Evolutionary conservation across 2,888 invertebrate species (phyloP).

Genomic region (Pecten maximus): DNA sequence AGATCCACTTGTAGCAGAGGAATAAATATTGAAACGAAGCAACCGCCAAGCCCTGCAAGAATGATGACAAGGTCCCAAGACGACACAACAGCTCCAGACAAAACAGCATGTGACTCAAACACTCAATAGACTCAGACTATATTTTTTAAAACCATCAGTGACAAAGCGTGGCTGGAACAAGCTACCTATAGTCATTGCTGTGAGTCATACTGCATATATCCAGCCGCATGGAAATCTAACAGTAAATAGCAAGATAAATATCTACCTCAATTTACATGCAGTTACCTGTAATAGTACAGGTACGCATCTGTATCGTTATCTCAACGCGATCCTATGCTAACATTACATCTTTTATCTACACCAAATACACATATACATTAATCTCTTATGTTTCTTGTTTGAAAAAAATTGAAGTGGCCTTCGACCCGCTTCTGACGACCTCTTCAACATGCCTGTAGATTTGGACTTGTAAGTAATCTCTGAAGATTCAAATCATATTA

Average conservation of each 20-base stretch:
- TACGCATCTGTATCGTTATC: slow-evolving; percentile 15
- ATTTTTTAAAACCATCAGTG: slow-evolving; percentile 13
- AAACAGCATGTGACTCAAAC: slow-evolving; percentile 33
- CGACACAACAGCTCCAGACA: neutral
- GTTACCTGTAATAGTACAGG: slow-evolving; percentile 2
- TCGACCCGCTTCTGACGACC: neutral
- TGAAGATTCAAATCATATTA: neutral
- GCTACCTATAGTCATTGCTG: slow-evolving; percentile 30
- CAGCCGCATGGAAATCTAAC: neutral
- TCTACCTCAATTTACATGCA: neutral
- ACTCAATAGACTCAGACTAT: slow-evolving; percentile 13
- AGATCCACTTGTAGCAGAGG: neutral
- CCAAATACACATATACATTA: neutral
- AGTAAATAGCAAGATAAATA: neutral
- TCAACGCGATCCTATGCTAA: neutral
- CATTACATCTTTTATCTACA: neutral
- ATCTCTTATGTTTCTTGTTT: neutral
- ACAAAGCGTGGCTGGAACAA: neutral
- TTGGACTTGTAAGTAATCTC: neutral
- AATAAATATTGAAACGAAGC: slow-evolving; percentile 21
- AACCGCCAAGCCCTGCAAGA: slow-evolving; percentile 18
- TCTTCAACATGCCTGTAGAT: neutral
- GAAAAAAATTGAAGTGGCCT: slow-evolving; percentile 2
- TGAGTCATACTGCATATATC: slow-evolving; percentile 11
- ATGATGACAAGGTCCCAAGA: slow-evolving; percentile 32